Conservation (phyloP, 2,113 vertebrate species). For the Aix galericulata region DNA sequence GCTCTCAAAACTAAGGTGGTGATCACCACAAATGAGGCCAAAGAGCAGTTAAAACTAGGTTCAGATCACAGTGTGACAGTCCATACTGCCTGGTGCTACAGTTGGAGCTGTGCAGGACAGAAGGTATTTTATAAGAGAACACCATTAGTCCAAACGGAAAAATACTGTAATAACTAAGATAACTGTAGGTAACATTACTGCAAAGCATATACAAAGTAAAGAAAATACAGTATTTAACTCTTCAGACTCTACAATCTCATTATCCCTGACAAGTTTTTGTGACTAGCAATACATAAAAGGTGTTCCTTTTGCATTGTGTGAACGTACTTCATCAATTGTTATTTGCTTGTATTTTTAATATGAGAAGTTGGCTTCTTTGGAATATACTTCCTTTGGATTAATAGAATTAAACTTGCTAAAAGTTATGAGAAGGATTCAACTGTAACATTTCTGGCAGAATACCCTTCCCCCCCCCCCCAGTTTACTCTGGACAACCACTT, state of each 20-base stretch:
- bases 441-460: not conserved
- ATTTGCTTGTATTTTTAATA: not conserved
- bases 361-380: not conserved
- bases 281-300: not conserved
- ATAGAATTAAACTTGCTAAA: not conserved
- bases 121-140: not conserved
- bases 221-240: not conserved
- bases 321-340: not conserved
- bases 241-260: not conserved
- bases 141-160: not conserved
- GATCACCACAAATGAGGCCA: not conserved
- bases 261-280: not conserved
- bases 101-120: not conserved
- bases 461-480: rapidly evolving
- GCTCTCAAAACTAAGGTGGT: not conserved
- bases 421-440: not conserved
- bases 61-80: not conserved
- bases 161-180: not conserved
- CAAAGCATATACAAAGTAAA: not conserved
- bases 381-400: not conserved
- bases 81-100: not conserved
- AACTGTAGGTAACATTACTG: not conserved
- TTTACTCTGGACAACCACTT: not conserved
- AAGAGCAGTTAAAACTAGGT: not conserved
- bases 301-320: not conserved